These are phyloP conservation scores for Apocrypta bakeri DNA, from an alignment of 1,140 invertebrate genomes.

Conservation along the genomic window DNA sequence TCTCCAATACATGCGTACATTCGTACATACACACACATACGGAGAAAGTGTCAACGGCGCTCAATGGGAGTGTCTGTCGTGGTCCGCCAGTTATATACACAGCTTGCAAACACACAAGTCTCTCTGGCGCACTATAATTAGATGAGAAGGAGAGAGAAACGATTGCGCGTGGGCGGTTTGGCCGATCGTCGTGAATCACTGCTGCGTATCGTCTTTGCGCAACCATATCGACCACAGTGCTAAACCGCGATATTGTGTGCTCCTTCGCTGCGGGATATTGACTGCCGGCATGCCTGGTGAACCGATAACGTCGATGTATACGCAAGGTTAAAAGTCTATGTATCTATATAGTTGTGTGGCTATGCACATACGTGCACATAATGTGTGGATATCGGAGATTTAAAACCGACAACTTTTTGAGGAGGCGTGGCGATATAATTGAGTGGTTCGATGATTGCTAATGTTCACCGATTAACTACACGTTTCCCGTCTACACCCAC, in stretches of 20 bases:
- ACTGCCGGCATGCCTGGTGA: not conserved
- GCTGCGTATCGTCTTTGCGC: not conserved
- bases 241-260: not conserved
- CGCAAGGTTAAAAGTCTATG: too few species aligned
- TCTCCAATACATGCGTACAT: not conserved
- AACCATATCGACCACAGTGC: not conserved
- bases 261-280: not conserved
- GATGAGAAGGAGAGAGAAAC: slow-evolving; percentile 29
- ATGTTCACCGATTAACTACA: not conserved
- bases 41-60: not conserved
- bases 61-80: slow-evolving; percentile 25
- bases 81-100: not conserved
- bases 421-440: not conserved
- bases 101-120: not conserved
- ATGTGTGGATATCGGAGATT: not conserved
- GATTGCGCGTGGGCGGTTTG: slow-evolving; percentile 47
- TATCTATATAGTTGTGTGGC: too few species aligned
- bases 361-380: not conserved
- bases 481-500: not conserved
- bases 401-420: not conserved
- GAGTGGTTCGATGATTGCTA: not conserved
- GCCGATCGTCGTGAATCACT: slow-evolving; percentile 27
- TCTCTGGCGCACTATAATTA: slow-evolving; percentile 36
- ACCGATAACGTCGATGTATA: too few species aligned
- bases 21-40: not conserved